phyloP scores from a whole-genome alignment of 92 coral and sea anemone genomes.

The Plumapathes pennacea region DNA sequence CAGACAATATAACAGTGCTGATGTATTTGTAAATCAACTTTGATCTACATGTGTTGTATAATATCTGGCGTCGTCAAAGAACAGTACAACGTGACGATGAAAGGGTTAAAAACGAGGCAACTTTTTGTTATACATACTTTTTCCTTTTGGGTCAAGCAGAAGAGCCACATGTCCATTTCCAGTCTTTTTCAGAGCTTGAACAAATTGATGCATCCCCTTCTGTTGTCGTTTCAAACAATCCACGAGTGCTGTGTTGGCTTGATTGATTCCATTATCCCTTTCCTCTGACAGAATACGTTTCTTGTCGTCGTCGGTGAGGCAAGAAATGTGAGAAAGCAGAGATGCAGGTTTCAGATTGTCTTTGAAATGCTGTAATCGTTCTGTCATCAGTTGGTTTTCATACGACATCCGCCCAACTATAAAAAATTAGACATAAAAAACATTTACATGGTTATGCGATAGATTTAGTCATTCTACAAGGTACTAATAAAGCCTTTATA shows the following conservation, averaged over 20 bases:
- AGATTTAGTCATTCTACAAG: no score
- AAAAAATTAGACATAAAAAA: no score
- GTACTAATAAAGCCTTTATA: no score
- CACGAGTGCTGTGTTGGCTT: constrained; percentile 49
- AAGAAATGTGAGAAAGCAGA: constrained; percentile 25
- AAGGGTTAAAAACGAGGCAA: no score
- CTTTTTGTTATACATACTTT: no score
- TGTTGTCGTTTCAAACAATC: constrained; percentile 51
- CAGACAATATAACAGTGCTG: no score
- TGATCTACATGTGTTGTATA: no score
- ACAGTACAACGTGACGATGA: no score
- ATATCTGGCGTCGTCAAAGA: no score
- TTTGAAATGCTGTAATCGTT: constrained; percentile 39
- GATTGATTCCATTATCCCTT: constrained; percentile 24
- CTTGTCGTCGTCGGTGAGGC: constrained; percentile 31
- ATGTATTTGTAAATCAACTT: no score
- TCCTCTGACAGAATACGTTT: constrained; percentile 31
- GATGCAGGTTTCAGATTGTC: constrained; percentile 42
- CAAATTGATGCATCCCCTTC: constrained; percentile 47
- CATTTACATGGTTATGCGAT: no score
- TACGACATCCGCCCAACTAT: no score
- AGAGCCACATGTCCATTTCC: constrained; percentile 69
- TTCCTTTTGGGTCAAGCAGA: constrained; percentile 78
- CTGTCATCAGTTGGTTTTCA: constrained; percentile 22
- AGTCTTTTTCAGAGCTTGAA: constrained; percentile 48